A percentile compares a stretch with the other conserved stretches of the same genome.
phyloP scores from a whole-genome alignment of 2,888 invertebrate species.

The Eremobia ochroleuca region DNA sequence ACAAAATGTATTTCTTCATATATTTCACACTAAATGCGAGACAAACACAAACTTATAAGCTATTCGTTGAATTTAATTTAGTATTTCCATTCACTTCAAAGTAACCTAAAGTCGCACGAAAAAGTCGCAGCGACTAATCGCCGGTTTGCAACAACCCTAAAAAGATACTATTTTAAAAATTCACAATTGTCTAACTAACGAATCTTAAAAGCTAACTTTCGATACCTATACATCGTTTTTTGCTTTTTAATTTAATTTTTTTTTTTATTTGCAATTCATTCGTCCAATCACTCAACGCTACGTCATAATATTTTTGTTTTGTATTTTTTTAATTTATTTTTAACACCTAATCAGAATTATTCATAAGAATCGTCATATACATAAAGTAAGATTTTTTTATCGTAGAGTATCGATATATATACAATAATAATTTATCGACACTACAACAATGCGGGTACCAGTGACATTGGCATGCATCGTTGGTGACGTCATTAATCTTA shows the following conservation, averaged over 20 bases:
- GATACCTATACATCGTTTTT: slow-evolving; percentile 57
- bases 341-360: slow-evolving; percentile 73
- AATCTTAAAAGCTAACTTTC: slow-evolving; percentile 59
- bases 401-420: slow-evolving; percentile 67
- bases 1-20: slow-evolving; percentile 60
- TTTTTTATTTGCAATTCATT: slow-evolving; percentile 65
- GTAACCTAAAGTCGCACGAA: slow-evolving; percentile 56
- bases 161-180: slow-evolving; percentile 56
- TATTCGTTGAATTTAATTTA: slow-evolving; percentile 66
- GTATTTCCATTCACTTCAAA: slow-evolving; percentile 40
- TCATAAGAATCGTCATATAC: slow-evolving; percentile 78
- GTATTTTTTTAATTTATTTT: slow-evolving; percentile 68
- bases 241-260: slow-evolving; percentile 52
- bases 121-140: slow-evolving; percentile 57
- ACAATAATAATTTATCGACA: slow-evolving; percentile 65
- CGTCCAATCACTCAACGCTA: slow-evolving; percentile 71
- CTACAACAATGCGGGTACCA: slow-evolving; percentile 49
- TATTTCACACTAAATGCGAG: slow-evolving; percentile 62
- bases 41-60: slow-evolving; percentile 60
- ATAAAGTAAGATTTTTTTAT: slow-evolving; percentile 64
- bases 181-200: slow-evolving; percentile 69
- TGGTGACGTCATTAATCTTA: slow-evolving; percentile 30
- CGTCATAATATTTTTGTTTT: slow-evolving; percentile 73
- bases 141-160: slow-evolving; percentile 60
- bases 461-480: slow-evolving; percentile 42